A percentile compares a stretch with the other conserved stretches of the same genome.
Evolutionary conservation across 2,888 invertebrate species (phyloP).

Genomic region (Drosophila lutescens): DNA sequence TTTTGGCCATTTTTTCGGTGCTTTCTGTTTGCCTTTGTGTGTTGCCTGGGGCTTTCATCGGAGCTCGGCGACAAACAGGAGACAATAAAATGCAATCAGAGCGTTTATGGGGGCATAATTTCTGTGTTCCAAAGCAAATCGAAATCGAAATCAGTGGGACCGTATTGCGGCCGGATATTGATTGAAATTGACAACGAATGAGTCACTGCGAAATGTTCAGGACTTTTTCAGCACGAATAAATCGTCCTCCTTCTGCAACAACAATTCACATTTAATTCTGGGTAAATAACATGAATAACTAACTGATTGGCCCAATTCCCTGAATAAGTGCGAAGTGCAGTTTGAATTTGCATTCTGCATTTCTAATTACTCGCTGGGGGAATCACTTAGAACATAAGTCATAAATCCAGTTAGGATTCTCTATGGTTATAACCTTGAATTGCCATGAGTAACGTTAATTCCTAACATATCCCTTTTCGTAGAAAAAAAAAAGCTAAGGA

Average conservation of each 20-base stretch:
- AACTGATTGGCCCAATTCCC: conserved; percentile 23
- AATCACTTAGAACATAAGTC: not conserved
- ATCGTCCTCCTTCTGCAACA: not conserved
- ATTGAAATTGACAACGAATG: conserved; percentile 1
- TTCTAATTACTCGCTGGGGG: not conserved
- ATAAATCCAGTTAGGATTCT: not conserved
- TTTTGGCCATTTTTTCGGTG: conserved; percentile 15
- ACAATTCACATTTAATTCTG: conserved; percentile 9
- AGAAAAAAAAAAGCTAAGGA: not conserved
- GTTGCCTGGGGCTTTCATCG: conserved; percentile 5
- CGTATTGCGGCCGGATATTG: conserved; percentile 16
- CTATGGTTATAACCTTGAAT: conserved; percentile 1
- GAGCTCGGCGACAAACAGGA: conserved; percentile 32
- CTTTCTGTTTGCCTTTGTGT: conserved; percentile 20
- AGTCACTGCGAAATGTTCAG: conserved; percentile 6
- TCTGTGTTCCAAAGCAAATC: conserved; percentile 15
- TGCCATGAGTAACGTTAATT: not conserved
- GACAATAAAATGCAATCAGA: conserved; percentile 59
- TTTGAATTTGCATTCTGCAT: conserved; percentile 1
- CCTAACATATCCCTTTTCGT: not conserved
- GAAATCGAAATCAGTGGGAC: conserved; percentile 30
- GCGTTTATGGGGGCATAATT: conserved; percentile 38
- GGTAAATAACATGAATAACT: conserved; percentile 17
- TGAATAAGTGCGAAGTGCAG: conserved; percentile 11
- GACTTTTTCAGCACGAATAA: not conserved